phyloP scores from a whole-genome alignment of 2,113 vertebrate species.

The Henicopernis longicauda region DNA sequence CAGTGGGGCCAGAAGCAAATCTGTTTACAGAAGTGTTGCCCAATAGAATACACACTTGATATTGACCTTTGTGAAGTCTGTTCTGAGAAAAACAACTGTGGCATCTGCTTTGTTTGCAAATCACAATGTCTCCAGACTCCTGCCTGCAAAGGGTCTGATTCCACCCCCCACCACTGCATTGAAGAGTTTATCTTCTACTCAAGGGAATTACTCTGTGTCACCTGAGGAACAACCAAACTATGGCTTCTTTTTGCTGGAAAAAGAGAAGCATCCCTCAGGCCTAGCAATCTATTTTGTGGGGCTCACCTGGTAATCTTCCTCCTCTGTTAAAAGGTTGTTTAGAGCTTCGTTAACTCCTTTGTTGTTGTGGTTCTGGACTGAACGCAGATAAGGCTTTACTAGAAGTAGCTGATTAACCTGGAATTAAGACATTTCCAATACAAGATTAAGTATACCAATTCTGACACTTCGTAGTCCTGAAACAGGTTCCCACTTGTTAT shows the following conservation, averaged over 20 bases:
- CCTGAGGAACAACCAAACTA: not conserved
- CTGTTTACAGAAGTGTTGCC: not conserved
- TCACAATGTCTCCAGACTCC: not conserved
- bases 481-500: not conserved
- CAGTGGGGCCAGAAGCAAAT: not conserved
- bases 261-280: not conserved
- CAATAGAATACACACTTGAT: not conserved
- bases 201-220: not conserved
- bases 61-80: not conserved
- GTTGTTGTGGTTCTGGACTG: constrained; percentile 91
- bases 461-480: not conserved
- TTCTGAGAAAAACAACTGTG: not conserved
- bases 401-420: constrained; percentile 85
- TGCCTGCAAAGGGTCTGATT: not conserved
- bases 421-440: not conserved
- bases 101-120: not conserved
- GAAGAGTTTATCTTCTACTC: not conserved
- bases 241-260: not conserved
- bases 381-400: constrained; percentile 87
- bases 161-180: rapidly evolving
- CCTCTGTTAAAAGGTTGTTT: constrained; percentile 87
- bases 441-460: not conserved
- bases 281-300: not conserved
- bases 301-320: constrained; percentile 89
- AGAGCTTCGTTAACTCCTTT: constrained; percentile 88